Evolutionary conservation across 2,888 invertebrate species (phyloP).

Genomic region (Plagodis pulveraria): DNA sequence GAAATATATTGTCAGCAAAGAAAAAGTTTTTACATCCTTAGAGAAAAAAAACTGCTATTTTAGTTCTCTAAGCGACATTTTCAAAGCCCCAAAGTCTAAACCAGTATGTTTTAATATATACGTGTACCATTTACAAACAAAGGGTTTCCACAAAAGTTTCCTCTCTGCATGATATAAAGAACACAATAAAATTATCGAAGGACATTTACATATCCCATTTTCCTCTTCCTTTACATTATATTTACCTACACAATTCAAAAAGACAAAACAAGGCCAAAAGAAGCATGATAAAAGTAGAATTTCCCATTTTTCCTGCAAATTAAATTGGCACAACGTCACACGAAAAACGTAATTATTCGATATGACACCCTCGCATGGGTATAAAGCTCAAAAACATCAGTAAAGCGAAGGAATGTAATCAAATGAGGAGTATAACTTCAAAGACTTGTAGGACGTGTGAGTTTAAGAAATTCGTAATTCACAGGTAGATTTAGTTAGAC

Average conservation of each 20-base stretch:
- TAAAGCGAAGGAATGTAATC: slow-evolving; percentile 20
- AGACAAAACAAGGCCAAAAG: neutral
- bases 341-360: slow-evolving; percentile 14
- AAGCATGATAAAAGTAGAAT: neutral
- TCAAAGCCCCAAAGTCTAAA: no score
- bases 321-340: slow-evolving; percentile 3
- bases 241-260: neutral
- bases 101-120: no score
- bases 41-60: no score
- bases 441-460: slow-evolving; percentile 3
- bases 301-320: slow-evolving; percentile 3
- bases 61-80: no score
- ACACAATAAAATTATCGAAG: neutral
- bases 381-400: slow-evolving; percentile 20
- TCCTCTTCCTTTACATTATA: neutral
- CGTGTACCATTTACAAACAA: neutral
- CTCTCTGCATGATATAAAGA: neutral
- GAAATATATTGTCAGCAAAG: no score
- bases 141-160: neutral
- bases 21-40: no score
- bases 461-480: slow-evolving; percentile 10
- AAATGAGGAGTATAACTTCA: slow-evolving; percentile 3
- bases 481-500: slow-evolving; percentile 19
- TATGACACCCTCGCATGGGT: slow-evolving; percentile 3
- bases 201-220: slow-evolving; percentile 1